A percentile compares a stretch with the other conserved stretches of the same genome.
Conservation (phyloP, 2,797 vertebrate genomes). For the Cuculus canorus region DNA sequence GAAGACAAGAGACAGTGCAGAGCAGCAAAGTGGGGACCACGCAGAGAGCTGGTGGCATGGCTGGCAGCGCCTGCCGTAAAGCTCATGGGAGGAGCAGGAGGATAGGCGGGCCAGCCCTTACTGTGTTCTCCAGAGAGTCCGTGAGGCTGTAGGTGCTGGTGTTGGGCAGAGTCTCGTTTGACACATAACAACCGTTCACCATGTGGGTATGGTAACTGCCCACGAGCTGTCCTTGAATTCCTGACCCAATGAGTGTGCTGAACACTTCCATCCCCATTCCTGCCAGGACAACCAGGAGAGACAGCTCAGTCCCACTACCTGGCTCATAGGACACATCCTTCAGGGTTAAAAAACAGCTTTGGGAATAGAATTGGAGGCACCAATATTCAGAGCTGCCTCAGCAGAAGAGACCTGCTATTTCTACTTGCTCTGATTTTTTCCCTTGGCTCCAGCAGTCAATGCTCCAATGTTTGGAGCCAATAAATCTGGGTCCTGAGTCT, state of each 20-base stretch:
- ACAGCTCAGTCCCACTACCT: neutral
- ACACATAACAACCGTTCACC: slow-evolving; percentile 63
- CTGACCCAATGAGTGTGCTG: slow-evolving; percentile 76
- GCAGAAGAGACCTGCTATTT: neutral
- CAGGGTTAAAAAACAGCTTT: neutral
- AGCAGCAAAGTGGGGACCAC: rapidly evolving
- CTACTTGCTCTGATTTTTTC: neutral
- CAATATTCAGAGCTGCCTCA: neutral
- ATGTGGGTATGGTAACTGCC: slow-evolving; percentile 75
- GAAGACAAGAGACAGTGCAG: neutral
- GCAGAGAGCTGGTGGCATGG: neutral
- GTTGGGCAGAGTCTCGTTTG: slow-evolving; percentile 41
- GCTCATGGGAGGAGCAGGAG: neutral
- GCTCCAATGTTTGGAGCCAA: neutral
- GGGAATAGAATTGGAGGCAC: neutral
- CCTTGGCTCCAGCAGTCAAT: neutral
- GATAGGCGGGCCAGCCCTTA: neutral
- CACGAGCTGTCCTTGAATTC: slow-evolving; percentile 81
- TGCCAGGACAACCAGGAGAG: neutral
- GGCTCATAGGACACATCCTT: neutral
- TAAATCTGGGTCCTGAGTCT: neutral
- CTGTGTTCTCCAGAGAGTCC: neutral
- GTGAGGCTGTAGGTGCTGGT: slow-evolving; percentile 44
- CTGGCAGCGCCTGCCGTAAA: neutral
- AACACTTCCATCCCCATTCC: slow-evolving; percentile 82